Evolutionary conservation across 2,113 vertebrate genomes (phyloP).

Genomic region (Nicator chloris): DNA sequence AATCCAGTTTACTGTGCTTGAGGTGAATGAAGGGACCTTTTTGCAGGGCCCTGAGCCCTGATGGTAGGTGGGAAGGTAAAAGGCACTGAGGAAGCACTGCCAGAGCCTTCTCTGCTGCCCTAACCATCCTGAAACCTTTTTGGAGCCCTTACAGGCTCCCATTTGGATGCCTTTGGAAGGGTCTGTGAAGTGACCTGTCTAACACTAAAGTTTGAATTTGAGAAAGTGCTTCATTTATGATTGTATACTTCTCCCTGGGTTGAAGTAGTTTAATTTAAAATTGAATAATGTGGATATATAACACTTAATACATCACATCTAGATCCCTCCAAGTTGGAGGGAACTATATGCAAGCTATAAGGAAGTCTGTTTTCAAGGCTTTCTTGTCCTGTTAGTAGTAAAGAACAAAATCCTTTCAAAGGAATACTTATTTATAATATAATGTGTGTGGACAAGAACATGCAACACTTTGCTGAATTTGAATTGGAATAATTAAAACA

Average conservation of each 20-base stretch:
- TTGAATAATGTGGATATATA: not conserved
- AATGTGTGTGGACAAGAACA: not conserved
- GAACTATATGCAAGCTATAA: no score
- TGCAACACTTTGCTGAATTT: not conserved
- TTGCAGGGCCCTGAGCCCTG: not conserved
- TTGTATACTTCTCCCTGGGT: not conserved
- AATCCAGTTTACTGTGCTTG: not conserved
- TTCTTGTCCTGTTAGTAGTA: not conserved
- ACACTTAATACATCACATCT: not conserved
- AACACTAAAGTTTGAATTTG: not conserved
- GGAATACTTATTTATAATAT: not conserved
- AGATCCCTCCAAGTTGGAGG: not conserved
- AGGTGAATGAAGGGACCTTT: not conserved
- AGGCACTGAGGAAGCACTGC: not conserved
- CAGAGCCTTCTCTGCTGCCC: not conserved
- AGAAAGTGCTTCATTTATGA: not conserved
- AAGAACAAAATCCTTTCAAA: not conserved
- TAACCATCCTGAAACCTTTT: not conserved
- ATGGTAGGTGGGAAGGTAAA: not conserved
- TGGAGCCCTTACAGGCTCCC: not conserved
- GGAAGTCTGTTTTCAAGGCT: not conserved
- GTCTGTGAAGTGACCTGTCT: not conserved
- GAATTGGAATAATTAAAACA: not conserved
- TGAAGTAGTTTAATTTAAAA: not conserved
- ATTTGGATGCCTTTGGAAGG: not conserved